Evolutionary conservation across 2,888 invertebrate genomes (phyloP).

Genomic region (Pediacus dermestoides): DNA sequence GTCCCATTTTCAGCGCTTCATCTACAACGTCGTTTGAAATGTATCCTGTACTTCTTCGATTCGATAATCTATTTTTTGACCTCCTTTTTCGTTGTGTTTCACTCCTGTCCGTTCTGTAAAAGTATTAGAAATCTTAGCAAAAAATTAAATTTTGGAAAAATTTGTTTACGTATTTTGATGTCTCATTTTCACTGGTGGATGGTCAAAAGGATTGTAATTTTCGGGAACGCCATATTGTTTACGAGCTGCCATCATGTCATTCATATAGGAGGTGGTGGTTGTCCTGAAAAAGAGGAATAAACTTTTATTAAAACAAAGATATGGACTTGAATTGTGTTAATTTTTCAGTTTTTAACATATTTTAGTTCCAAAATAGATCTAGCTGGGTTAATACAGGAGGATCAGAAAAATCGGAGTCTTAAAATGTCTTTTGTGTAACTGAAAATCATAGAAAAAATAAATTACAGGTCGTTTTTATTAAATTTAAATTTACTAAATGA

Average conservation of each 20-base stretch:
- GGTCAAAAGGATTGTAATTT: slow-evolving; percentile 36
- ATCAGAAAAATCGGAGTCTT: too few relatives aligned
- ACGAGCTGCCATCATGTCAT: slow-evolving; percentile 18
- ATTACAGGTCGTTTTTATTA: too few relatives aligned
- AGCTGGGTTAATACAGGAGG: too few relatives aligned
- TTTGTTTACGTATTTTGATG: slow-evolving; percentile 26
- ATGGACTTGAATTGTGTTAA: too few relatives aligned
- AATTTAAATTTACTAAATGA: too few relatives aligned
- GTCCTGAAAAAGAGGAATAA: too few relatives aligned
- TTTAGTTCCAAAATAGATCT: too few relatives aligned
- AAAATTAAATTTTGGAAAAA: slow-evolving; percentile 1
- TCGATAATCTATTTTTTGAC: slow-evolving; percentile 44
- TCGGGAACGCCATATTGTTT: slow-evolving; percentile 32
- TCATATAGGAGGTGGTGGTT: too few relatives aligned
- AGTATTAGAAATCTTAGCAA: slow-evolving; percentile 6
- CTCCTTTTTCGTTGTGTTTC: slow-evolving; percentile 45
- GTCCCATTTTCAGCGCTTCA: slow-evolving; percentile 35
- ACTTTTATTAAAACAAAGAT: too few relatives aligned
- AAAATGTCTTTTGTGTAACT: too few relatives aligned
- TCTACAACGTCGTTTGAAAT: slow-evolving; percentile 33
- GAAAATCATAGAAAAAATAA: too few relatives aligned
- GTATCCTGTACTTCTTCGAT: slow-evolving; percentile 44
- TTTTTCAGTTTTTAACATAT: too few relatives aligned
- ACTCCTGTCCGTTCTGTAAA: slow-evolving; percentile 35
- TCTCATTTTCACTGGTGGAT: slow-evolving; percentile 37